Base-by-base conservation (phyloP, 2,113 vertebrate species). In the Baryphthengus martii region DNA sequence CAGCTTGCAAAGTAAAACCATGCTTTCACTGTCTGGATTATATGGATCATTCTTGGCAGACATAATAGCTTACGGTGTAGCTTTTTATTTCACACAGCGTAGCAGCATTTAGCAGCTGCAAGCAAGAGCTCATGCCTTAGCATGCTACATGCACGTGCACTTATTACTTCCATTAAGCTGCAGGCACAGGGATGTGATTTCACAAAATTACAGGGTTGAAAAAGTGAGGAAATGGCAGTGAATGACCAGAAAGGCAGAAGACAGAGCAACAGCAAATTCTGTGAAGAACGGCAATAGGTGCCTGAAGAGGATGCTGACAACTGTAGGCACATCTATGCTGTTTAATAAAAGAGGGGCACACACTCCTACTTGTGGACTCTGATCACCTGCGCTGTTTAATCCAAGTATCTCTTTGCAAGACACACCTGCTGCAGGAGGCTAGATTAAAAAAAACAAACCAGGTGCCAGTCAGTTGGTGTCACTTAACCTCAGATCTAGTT, bases 21-120 rank as follows among this genome's bases (percentile, higher is more conserved):
- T 77, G 75, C 45, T 95, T 94, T 91, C 77, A 79, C 71, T 82
- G 26, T 28, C 44, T 88, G 77, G 12, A 33, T 59, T 83, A 17
- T 66, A 42, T 8, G 79, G 37, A 73, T 47, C 10, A 88, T 88
- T 82, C 50, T 90, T 73, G 37, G 50, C 58, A 67, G 26, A 39
- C 8, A 9, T 24, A 85, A 14, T 15, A 67, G 17, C 16, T 85
- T 44, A 81, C 23, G 29, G 7, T 59, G 84, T 63, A 76, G 7
- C 17, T 45, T 75, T 72, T 89, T 95, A 28, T 72, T 91, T 89
- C 44, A 75, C 29, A 45, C 18, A 85, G 39, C 0, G 0, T 37
- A 73, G 61, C 16, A 81, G 26, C 28, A 76, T 65, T 78, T 76
- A 75, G 61, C 39, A 61, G 58, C 66, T 94, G 68, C 56, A 85